Base-by-base conservation (phyloP, 2,888 invertebrate genomes). In the Hydropsyche betteni region DNA sequence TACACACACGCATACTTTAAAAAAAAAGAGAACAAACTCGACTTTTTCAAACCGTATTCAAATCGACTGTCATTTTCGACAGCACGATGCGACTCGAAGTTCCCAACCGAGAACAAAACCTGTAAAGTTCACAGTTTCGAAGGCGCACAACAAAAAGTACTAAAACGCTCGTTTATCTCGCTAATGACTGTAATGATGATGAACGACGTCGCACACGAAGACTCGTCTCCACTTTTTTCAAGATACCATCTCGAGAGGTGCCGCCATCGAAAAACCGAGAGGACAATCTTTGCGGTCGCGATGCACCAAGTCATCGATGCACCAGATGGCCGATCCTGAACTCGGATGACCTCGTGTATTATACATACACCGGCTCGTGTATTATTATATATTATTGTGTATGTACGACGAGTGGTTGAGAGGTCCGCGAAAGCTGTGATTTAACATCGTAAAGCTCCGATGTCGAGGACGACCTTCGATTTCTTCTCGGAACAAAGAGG, bases 131-230 rank as follows among this genome's bases (percentile, higher is more conserved):
- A 16, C 58, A 24, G 58, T 58, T 24, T 16, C 4, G 24, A 5
- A 24, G 8, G 58, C 8, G 58, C 14, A 3, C 16, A 53, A 53
- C 53, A 53, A 53, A 53, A 53, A 53, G 14, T 5, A n/a, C 53
- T 16, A 53, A 58, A 58, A 58, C 16, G 58, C 58, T 24, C 58
- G 24, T 58, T 58, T 58, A 58, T 14, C 58, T 16, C 58, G 16
- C 58, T 58, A 58, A 58, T 58, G 58, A 58, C 44, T 6, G 6
- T 58, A 58, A 58, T 58, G 58, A 58, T 58, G 58, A 58, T 58
- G 58, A 24, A 58, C 58, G 16, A 44, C 44, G 44, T 8, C 44
- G 10, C 44, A 44, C 44, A 4, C 44, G 44, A 44, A 44, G 44
- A 44, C 44, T 44, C 58, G 14, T 24, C 8, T 58, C 24, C 14